Percentiles rank a stretch among this genome's conserved stretches.
phyloP scores from a whole-genome alignment of 2,113 vertebrate genomes.

The Azemiops feae region DNA sequence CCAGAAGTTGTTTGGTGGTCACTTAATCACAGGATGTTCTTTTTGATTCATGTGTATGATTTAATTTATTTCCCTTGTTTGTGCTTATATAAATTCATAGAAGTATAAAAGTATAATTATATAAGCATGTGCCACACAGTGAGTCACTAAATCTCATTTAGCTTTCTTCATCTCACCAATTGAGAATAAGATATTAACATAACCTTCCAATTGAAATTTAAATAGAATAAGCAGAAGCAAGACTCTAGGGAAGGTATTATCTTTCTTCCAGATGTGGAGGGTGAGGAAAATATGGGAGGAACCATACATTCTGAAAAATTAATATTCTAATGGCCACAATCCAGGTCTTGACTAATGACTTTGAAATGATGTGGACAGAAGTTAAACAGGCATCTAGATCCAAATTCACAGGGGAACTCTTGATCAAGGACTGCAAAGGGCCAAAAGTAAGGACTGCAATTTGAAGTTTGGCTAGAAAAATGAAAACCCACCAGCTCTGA shows the following conservation, averaged over 20 bases:
- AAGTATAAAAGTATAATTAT: not conserved
- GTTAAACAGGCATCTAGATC: conserved; percentile 73
- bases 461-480: conserved; percentile 59
- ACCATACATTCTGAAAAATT: conserved; percentile 64
- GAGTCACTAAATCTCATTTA: conserved; percentile 21
- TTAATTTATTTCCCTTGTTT: not conserved
- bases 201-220: conserved; percentile 58
- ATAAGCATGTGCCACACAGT: conserved; percentile 19
- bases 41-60: conserved; percentile 23
- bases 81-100: not conserved
- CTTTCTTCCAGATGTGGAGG: conserved; percentile 71
- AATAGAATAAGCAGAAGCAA: conserved; percentile 56
- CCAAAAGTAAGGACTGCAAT: conserved; percentile 56
- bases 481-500: conserved; percentile 53
- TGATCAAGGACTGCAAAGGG: conserved; percentile 54
- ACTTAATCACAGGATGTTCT: conserved; percentile 8
- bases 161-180: conserved; percentile 34
- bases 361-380: conserved; percentile 75
- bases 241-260: conserved; percentile 69
- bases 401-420: conserved; percentile 60
- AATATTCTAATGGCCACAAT: conserved; percentile 63
- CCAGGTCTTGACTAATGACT: conserved; percentile 75
- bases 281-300: conserved; percentile 62
- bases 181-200: conserved; percentile 56
- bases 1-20: conserved; percentile 39